Percentiles rank a stretch among this genome's conserved stretches.
These are phyloP conservation scores for Eristalinus aeneus DNA, from an alignment of 2,888 invertebrate genomes.

Conservation along the genomic window DNA sequence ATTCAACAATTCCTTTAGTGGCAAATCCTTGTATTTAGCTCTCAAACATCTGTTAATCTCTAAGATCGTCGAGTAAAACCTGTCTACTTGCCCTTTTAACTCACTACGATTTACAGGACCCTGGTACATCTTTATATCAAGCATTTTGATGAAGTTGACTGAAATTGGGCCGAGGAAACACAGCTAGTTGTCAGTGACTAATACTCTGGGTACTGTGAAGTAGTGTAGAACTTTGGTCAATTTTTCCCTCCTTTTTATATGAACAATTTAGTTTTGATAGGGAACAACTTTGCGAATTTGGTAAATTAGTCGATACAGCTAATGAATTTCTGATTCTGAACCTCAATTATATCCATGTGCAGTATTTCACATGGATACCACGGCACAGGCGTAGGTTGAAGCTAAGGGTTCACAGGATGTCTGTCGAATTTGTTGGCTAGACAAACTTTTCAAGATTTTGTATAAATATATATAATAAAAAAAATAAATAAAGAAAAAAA, in stretches of 20 bases:
- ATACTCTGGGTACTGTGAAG: no score
- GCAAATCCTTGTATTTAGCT: conserved; percentile 21
- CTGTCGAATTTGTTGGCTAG: background rate
- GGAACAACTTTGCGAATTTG: conserved; percentile 53
- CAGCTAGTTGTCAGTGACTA: conserved; percentile 55
- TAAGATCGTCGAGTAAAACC: background rate
- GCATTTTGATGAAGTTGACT: conserved; percentile 4
- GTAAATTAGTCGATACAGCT: conserved; percentile 17
- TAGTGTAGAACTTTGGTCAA: background rate
- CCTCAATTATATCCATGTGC: no score
- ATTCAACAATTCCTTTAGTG: conserved; percentile 28
- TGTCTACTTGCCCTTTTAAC: background rate
- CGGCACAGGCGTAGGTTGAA: background rate
- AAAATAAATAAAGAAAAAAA: no score
- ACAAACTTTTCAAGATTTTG: conserved; percentile 1
- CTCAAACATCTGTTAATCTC: conserved; percentile 57
- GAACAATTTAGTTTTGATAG: conserved; percentile 40
- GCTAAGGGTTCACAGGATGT: background rate
- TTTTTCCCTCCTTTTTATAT: background rate
- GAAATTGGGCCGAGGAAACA: conserved; percentile 5
- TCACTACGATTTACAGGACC: conserved; percentile 38
- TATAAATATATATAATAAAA: background rate
- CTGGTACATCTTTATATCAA: conserved; percentile 52
- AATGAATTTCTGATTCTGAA: conserved; percentile 62
- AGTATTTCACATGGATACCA: no score